Evolutionary conservation across 2,113 vertebrate genomes (phyloP).

Genomic region (Acrocephalus arundinaceus): DNA sequence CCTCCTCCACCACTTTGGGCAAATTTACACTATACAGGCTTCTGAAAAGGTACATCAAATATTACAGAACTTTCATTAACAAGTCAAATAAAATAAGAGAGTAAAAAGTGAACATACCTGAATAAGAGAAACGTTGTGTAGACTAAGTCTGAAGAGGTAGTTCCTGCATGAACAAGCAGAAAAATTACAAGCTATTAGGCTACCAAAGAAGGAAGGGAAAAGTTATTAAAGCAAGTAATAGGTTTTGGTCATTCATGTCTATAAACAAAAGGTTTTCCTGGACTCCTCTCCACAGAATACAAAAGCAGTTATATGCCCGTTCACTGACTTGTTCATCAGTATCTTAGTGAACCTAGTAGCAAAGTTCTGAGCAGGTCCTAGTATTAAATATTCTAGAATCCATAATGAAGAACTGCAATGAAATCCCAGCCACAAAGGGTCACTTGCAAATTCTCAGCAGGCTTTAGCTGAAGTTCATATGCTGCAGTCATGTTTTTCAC

Average conservation of each 20-base stretch:
- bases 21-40: conserved; percentile 11
- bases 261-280: neutral
- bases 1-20: neutral
- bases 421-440: neutral
- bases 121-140: conserved; percentile 91
- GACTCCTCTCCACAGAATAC: neutral
- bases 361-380: neutral
- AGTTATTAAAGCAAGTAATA: neutral
- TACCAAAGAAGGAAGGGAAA: neutral
- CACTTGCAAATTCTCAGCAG: neutral
- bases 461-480: neutral
- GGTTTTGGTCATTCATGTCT: neutral
- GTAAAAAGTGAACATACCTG: conserved; percentile 81
- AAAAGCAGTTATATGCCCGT: neutral
- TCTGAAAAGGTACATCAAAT: neutral
- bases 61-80: neutral
- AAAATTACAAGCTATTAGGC: conserved; percentile 47
- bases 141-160: conserved; percentile 96
- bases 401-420: neutral
- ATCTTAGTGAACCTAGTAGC: neutral
- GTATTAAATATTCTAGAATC: neutral
- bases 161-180: conserved; percentile 83
- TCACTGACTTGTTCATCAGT: neutral
- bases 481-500: neutral
- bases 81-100: conserved; percentile 19